Evolutionary conservation across 2,888 invertebrate species (phyloP).

Genomic region (Agrochola macilenta): DNA sequence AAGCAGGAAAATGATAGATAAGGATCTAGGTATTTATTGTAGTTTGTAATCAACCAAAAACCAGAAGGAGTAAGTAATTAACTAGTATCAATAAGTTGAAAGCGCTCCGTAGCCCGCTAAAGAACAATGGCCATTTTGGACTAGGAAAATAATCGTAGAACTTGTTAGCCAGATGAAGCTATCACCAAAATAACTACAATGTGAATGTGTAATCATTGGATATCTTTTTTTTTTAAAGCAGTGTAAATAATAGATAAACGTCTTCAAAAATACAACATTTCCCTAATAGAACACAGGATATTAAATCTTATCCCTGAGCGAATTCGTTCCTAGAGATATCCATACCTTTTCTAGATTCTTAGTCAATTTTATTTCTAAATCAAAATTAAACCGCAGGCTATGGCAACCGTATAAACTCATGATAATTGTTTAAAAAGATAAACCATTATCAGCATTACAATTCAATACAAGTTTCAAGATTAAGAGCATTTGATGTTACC

Average conservation of each 20-base stretch:
- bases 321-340: not conserved
- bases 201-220: not conserved
- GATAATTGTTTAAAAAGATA: not conserved
- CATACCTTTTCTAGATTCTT: not conserved
- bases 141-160: not conserved
- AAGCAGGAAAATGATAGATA: not conserved
- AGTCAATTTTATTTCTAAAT: not conserved
- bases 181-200: not conserved
- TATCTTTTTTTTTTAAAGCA: not conserved
- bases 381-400: not conserved
- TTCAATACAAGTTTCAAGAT: too few relatives aligned
- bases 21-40: not conserved
- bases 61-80: not conserved
- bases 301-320: not conserved
- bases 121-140: constrained; percentile 6
- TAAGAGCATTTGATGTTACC: too few relatives aligned
- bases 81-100: not conserved
- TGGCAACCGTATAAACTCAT: not conserved
- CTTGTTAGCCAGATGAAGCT: not conserved
- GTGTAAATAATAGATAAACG: not conserved
- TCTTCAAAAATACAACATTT: not conserved
- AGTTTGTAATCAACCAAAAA: constrained; percentile 9
- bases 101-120: not conserved
- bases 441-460: not conserved
- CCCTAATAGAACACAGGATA: not conserved